Evolutionary conservation across 2,113 vertebrate genomes (phyloP).

Genomic region (Chauna torquata): DNA sequence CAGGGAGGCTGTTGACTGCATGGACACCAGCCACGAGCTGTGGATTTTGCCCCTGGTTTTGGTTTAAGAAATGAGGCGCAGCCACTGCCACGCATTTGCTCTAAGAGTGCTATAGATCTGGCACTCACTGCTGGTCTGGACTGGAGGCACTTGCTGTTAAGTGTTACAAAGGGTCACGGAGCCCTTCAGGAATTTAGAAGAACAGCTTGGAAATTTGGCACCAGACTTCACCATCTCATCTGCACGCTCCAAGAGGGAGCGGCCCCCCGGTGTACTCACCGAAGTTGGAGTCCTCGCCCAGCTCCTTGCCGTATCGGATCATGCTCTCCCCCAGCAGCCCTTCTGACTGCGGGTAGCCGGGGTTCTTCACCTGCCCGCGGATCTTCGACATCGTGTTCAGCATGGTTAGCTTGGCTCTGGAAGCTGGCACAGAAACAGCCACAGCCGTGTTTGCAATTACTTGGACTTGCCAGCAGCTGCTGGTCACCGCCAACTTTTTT

Average conservation of each 20-base stretch:
- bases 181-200: not conserved
- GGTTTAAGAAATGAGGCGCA: not conserved
- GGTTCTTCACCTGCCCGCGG: conserved; percentile 96
- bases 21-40: not conserved
- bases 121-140: not conserved
- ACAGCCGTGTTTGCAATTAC: not conserved
- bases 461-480: not conserved
- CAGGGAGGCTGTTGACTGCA: not conserved
- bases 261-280: conserved; percentile 76
- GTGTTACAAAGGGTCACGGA: not conserved
- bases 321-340: conserved; percentile 96
- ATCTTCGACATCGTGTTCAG: conserved; percentile 98
- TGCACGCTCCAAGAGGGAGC: fast-evolving
- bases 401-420: conserved; percentile 96
- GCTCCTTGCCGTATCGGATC: conserved; percentile 91
- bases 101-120: not conserved
- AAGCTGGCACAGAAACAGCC: conserved; percentile 78
- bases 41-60: not conserved
- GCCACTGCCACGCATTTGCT: not conserved
- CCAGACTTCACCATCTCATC: not conserved
- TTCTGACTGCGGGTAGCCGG: conserved; percentile 95
- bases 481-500: not conserved
- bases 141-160: not conserved
- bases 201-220: fast-evolving
- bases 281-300: conserved; percentile 96